These are phyloP conservation scores for Tenthredo amoena DNA, from an alignment of 2,888 invertebrate species.

Conservation along the genomic window DNA sequence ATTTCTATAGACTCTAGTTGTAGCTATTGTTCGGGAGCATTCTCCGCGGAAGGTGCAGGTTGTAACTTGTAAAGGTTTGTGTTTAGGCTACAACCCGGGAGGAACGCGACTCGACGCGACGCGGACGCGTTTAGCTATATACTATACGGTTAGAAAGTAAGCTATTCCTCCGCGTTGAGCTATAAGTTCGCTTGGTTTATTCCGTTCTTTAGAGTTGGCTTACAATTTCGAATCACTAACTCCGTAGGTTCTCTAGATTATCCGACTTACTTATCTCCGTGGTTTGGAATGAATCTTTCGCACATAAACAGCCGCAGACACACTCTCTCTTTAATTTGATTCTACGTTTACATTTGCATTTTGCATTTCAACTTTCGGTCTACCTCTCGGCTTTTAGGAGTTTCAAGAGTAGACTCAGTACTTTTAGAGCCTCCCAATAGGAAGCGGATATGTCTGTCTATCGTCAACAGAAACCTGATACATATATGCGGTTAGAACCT, in stretches of 20 bases:
- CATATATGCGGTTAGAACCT: conserved; percentile 3
- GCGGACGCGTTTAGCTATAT: not conserved
- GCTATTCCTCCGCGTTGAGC: not conserved
- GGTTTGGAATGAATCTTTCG: not conserved
- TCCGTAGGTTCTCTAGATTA: not conserved
- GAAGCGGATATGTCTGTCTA: conserved; percentile 37
- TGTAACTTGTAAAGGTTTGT: conserved; percentile 10
- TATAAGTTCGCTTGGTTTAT: not conserved
- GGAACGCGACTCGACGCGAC: not conserved
- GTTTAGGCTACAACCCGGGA: not conserved
- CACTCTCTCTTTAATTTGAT: conserved; percentile 26
- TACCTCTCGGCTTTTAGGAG: not conserved
- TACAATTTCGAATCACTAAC: not conserved
- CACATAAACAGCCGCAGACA: not conserved
- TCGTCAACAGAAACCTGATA: not conserved
- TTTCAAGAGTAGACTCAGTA: not conserved
- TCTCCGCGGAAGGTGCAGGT: conserved; percentile 23
- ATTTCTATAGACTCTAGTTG: not conserved
- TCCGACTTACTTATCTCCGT: not conserved
- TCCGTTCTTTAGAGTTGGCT: not conserved
- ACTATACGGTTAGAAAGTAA: conserved; percentile 1
- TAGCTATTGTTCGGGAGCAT: conserved; percentile 29
- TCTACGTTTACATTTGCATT: not conserved
- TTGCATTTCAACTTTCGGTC: not conserved
- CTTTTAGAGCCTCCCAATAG: conserved; percentile 1